phyloP scores from a whole-genome alignment of 2,797 vertebrate genomes.

The Peromyscus melanophrys region DNA sequence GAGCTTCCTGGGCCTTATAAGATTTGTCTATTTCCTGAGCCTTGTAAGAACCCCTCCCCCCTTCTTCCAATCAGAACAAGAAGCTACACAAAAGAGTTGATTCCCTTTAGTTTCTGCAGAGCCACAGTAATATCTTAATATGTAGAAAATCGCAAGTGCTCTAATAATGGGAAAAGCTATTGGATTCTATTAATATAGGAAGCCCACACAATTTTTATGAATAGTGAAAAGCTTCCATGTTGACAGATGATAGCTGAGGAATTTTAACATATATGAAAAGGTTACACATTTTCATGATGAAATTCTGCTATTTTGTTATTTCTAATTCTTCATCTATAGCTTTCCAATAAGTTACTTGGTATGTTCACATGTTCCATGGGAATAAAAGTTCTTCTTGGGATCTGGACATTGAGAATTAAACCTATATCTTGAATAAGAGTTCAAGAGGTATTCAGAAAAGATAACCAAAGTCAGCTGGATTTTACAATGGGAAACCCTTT shows the following conservation, averaged over 20 bases:
- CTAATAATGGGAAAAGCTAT: not conserved
- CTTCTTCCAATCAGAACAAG: not conserved
- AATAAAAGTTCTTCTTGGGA: not conserved
- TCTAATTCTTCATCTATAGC: slow-evolving; percentile 23
- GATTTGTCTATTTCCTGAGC: not conserved
- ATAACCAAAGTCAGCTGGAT: not conserved
- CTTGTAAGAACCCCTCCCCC: not conserved
- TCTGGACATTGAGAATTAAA: slow-evolving; percentile 15
- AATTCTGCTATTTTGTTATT: slow-evolving; percentile 42
- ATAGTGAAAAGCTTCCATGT: not conserved
- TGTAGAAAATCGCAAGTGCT: slow-evolving; percentile 38
- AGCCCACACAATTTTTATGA: not conserved
- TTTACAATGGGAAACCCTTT: slow-evolving; percentile 13
- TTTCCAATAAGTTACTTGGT: slow-evolving; percentile 4
- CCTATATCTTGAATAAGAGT: not conserved
- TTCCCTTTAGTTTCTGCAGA: not conserved
- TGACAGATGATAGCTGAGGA: not conserved
- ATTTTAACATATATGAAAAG: slow-evolving; percentile 28
- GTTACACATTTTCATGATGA: not conserved
- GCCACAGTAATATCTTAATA: not conserved
- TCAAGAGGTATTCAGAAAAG: not conserved
- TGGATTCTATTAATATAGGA: slow-evolving; percentile 3
- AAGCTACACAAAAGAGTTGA: not conserved
- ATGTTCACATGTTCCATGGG: not conserved
- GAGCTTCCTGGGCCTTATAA: not conserved